Conservation (phyloP, 2,888 invertebrate genomes). For the Lasioglossum vierecki region DNA sequence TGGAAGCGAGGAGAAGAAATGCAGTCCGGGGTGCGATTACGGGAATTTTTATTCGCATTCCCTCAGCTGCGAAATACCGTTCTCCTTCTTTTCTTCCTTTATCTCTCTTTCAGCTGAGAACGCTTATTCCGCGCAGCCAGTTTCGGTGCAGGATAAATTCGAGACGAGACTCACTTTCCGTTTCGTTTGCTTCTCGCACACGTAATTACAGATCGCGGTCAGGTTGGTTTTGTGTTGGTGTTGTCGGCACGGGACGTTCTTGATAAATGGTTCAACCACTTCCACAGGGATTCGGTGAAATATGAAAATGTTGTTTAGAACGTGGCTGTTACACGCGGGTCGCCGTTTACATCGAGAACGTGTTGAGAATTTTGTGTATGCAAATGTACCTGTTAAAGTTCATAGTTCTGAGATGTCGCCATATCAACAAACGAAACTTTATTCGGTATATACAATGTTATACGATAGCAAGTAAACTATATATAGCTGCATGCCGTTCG, state of each 20-base stretch:
- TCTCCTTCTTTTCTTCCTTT: conserved; percentile 10
- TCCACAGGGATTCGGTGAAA: background rate
- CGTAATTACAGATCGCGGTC: background rate
- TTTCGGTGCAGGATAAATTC: background rate
- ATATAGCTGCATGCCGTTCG: no score
- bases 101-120: background rate
- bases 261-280: background rate
- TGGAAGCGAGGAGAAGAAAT: conserved; percentile 24
- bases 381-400: background rate
- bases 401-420: no score
- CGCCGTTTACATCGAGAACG: background rate
- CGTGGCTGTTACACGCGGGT: background rate
- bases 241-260: background rate
- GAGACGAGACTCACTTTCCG: conserved; percentile 32
- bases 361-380: background rate
- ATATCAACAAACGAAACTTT: no score
- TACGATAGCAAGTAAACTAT: no score
- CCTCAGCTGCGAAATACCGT: conserved; percentile 38
- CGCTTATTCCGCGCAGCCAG: conserved; percentile 22
- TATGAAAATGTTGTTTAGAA: background rate
- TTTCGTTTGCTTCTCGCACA: conserved; percentile 7
- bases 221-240: background rate
- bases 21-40: conserved; percentile 38
- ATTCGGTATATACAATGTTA: no score
- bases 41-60: conserved; percentile 46